Base-by-base conservation (phyloP, 1,140 invertebrate genomes). In the Aphelinus atriplicis region DNA sequence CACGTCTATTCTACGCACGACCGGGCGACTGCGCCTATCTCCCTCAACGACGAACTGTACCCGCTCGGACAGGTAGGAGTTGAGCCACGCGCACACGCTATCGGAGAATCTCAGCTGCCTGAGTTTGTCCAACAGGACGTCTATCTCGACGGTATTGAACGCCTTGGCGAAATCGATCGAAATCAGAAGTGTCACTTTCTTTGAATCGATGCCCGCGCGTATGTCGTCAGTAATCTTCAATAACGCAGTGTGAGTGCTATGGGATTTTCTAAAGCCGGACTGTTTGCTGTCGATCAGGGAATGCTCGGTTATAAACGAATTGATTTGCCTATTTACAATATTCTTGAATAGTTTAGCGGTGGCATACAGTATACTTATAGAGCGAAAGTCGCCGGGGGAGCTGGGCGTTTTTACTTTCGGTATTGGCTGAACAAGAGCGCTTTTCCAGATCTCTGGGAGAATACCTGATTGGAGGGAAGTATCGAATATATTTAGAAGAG, bases 121-220 rank as follows among this genome's bases (percentile, higher is more conserved):
- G 3, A 77, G 70, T 50, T 63, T 74, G 26, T 26, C 26, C 26
- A 26, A 26, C 26, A 26, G 26, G 26, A 26, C 26, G 26, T 26
- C 26, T 26, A 26, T 26, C 0, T 26, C 26, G 26, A 26, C 26
- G 26, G 78, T 47, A 58, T 80, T 76, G 57, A 86, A 86, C 0
- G 81, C 84, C 53, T 82, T 80, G 0, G 78, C 78, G 56, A 83
- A 83, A 73, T 85, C 83, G 7, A 86, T 75, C 26, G 84, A 71
- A 0, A 84, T 78, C 9, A 86, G n/a, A 7, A 84, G 78, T 42
- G 78, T 81, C 50, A 79, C 68, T 26, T 74, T 7, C 5, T 78
- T 70, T 47, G 63, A 72, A 67, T 85, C 83, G 3, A 78, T 73
- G 2, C 77, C 79, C 45, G 68, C 55, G 3, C 78, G 75, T 7